These are phyloP conservation scores for Sciaenops ocellatus DNA, from an alignment of 2,797 vertebrate species.

Conservation along the genomic window DNA sequence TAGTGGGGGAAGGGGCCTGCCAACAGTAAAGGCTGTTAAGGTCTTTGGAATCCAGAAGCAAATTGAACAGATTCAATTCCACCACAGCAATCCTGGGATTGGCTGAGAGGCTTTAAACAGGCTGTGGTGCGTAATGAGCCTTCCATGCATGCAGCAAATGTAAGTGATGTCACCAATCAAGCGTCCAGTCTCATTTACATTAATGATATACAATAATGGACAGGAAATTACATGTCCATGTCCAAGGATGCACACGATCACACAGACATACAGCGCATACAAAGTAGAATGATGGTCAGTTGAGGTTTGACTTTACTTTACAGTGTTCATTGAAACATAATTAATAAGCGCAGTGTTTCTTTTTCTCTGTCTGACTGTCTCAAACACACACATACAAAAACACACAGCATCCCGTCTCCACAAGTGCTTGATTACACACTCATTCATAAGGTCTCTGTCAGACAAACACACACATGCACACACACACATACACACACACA, in stretches of 20 bases:
- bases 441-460: conserved; percentile 67
- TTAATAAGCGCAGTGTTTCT: conserved; percentile 35
- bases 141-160: conserved; percentile 46
- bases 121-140: conserved; percentile 53
- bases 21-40: conserved; percentile 54
- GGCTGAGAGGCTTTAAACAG: conserved; percentile 56
- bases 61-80: conserved; percentile 73
- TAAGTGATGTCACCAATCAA: conserved; percentile 65
- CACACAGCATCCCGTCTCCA: conserved; percentile 45
- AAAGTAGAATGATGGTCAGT: conserved; percentile 32
- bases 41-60: conserved; percentile 65
- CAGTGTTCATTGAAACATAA: conserved; percentile 35
- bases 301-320: conserved; percentile 37
- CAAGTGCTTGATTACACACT: conserved; percentile 57
- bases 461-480: conserved; percentile 49
- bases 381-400: conserved; percentile 41
- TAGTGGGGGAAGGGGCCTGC: conserved; percentile 17
- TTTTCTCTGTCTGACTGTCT: conserved; percentile 8
- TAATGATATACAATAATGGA: conserved; percentile 58
- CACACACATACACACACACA: conserved; percentile 14
- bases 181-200: conserved; percentile 62
- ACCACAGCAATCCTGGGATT: conserved; percentile 42
- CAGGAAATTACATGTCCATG: conserved; percentile 47
- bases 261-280: not conserved
- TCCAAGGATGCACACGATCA: not conserved